Evolutionary conservation across 2,113 vertebrate genomes (phyloP).

Genomic region (Bos taurus): DNA sequence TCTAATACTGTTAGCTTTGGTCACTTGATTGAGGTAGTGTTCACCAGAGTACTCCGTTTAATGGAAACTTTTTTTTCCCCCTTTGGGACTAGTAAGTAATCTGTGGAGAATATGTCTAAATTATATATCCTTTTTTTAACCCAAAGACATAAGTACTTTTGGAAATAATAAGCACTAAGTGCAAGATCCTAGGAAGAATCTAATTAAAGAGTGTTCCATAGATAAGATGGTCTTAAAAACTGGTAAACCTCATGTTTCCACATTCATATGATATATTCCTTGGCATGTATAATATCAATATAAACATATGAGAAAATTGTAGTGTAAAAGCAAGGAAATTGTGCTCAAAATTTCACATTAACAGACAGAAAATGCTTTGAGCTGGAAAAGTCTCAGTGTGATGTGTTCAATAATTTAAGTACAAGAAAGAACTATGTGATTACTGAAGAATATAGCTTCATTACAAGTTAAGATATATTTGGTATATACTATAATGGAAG

Average conservation of each 20-base stretch:
- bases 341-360: not conserved
- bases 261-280: not conserved
- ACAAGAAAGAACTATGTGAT: not conserved
- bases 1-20: not conserved
- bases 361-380: not conserved
- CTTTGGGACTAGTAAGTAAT: not conserved
- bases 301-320: not conserved
- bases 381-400: not conserved
- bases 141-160: not conserved
- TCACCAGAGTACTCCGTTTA: not conserved
- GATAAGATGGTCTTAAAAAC: not conserved
- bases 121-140: not conserved
- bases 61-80: not conserved
- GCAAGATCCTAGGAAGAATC: not conserved
- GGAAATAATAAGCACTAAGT: not conserved
- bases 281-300: not conserved
- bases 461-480: not conserved
- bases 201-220: not conserved
- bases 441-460: not conserved
- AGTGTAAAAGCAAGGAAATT: not conserved
- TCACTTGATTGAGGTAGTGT: not conserved
- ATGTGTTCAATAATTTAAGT: not conserved
- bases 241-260: not conserved
- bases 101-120: not conserved
- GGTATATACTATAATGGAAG: not conserved